These are phyloP conservation scores for Himalopsyche anomala DNA, from an alignment of 2,888 invertebrate species.

Conservation along the genomic window DNA sequence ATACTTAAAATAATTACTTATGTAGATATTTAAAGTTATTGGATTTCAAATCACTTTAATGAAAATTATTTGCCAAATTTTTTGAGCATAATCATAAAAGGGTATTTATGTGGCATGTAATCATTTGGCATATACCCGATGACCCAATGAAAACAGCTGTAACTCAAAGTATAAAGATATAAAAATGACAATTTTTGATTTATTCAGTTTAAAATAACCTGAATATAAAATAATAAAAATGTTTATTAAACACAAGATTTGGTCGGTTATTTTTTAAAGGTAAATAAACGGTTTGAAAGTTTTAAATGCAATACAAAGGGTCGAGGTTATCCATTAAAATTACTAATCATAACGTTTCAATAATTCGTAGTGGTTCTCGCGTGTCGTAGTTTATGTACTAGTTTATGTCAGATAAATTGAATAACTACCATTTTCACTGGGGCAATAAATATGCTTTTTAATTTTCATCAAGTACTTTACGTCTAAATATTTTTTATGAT, in stretches of 20 bases:
- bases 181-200: no score
- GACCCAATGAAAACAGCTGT: not conserved
- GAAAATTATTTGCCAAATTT: not conserved
- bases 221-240: no score
- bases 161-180: not conserved
- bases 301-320: no score
- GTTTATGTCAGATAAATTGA: not conserved
- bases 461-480: not conserved
- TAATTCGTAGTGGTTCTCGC: no score
- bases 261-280: no score
- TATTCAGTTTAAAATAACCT: no score
- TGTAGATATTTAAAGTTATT: constrained; percentile 38
- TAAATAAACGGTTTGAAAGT: no score
- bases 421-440: not conserved
- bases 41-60: not conserved
- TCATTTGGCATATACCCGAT: not conserved
- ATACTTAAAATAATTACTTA: constrained; percentile 12
- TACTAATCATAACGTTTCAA: no score
- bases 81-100: constrained; percentile 31
- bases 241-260: no score
- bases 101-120: not conserved
- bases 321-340: no score
- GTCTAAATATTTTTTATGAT: not conserved
- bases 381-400: no score
- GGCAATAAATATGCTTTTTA: not conserved